Percentiles rank a stretch among this genome's conserved stretches.
Evolutionary conservation across 1,140 invertebrate genomes (phyloP).

Genomic region (Cecropterus lyciades): DNA sequence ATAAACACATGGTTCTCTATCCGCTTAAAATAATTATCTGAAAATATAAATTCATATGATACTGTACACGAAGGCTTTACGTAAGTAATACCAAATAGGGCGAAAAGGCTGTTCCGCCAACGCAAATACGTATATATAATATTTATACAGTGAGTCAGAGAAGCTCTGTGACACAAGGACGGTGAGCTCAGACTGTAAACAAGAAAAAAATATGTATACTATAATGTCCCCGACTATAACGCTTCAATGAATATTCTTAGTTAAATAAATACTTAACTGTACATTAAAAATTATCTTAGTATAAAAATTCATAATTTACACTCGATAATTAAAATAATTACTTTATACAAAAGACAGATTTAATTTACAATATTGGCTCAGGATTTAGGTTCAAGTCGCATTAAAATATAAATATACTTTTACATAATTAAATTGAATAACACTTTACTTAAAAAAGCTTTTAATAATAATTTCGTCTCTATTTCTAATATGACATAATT

Average conservation of each 20-base stretch:
- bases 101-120: conserved; percentile 70
- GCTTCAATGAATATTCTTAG: neutral
- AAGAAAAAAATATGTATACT: conserved; percentile 47
- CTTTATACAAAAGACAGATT: too few species aligned
- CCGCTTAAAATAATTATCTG: too few species aligned
- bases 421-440: too few species aligned
- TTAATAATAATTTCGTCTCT: too few species aligned
- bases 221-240: conserved; percentile 11
- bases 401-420: too few species aligned
- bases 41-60: neutral
- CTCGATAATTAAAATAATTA: too few species aligned
- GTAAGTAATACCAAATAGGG: conserved; percentile 55
- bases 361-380: too few species aligned
- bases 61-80: conserved; percentile 10
- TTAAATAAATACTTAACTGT: neutral
- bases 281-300: neutral
- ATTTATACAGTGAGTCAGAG: conserved; percentile 78
- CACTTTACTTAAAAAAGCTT: too few species aligned
- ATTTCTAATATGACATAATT: too few species aligned
- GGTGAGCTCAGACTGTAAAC: conserved; percentile 66
- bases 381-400: too few species aligned
- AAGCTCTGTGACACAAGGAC: conserved; percentile 69
- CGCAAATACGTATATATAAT: conserved; percentile 54
- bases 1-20: too few species aligned
- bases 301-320: too few species aligned